phyloP scores from a whole-genome alignment of 2,113 vertebrate species.

The Malurus elegans region DNA sequence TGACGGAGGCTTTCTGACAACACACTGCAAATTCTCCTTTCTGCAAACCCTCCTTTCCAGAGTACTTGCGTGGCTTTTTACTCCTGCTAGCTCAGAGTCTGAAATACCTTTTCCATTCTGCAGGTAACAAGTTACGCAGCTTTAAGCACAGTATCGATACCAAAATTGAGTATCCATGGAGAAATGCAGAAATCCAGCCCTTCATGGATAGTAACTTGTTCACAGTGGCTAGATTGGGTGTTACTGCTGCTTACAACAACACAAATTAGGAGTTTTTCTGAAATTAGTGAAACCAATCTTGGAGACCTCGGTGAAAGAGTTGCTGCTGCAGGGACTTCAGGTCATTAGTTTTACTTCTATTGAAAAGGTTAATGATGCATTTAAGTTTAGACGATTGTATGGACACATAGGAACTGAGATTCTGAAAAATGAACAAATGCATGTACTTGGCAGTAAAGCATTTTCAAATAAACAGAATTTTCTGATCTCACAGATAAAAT shows the following conservation, averaged over 20 bases:
- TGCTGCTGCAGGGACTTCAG: neutral
- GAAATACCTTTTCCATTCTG: neutral
- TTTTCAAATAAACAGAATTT: neutral
- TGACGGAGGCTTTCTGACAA: neutral
- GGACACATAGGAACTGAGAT: neutral
- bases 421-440: neutral
- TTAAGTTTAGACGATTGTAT: neutral
- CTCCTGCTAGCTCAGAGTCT: neutral
- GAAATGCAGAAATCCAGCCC: neutral
- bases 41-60: neutral
- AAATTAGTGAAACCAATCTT: neutral
- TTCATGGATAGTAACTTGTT: accelerated
- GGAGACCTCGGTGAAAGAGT: neutral
- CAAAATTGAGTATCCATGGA: neutral
- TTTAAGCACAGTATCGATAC: accelerated
- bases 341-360: neutral
- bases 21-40: neutral
- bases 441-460: neutral
- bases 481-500: neutral
- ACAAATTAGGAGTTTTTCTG: neutral
- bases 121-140: neutral
- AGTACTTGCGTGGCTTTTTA: neutral
- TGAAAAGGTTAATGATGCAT: neutral
- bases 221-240: neutral
- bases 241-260: neutral